These are phyloP conservation scores for Hydraecia micacea DNA, from an alignment of 2,888 invertebrate species.

Conservation along the genomic window DNA sequence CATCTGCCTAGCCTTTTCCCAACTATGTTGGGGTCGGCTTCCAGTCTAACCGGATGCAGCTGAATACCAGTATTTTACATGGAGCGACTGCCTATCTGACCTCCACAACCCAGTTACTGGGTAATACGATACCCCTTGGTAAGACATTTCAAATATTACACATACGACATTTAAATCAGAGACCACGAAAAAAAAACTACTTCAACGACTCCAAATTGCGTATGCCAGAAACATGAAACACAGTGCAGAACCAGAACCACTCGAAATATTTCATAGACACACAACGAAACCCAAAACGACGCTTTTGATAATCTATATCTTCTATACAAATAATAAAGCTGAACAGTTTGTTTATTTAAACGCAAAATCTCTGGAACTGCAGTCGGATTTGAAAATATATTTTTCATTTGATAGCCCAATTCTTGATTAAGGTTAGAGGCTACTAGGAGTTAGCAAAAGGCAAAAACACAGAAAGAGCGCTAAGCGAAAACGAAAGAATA, in stretches of 20 bases:
- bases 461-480: neutral
- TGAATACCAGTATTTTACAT: too few species aligned
- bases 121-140: too few species aligned
- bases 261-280: constrained; percentile 5
- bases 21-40: too few species aligned
- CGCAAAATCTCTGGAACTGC: too few species aligned
- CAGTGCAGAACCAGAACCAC: neutral
- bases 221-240: neutral
- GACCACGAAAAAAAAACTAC: neutral
- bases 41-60: too few species aligned
- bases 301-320: neutral
- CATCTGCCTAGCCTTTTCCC: too few species aligned
- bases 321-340: neutral
- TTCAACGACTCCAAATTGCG: too few species aligned
- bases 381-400: too few species aligned
- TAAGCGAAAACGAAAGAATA: neutral
- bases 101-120: too few species aligned
- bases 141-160: neutral
- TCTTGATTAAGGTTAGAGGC: too few species aligned
- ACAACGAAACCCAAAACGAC: neutral
- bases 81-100: too few species aligned
- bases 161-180: neutral
- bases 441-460: neutral
- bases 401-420: too few species aligned
- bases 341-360: neutral